Conservation (phyloP, 2,797 vertebrate genomes). For the Acanthurus tractus region DNA sequence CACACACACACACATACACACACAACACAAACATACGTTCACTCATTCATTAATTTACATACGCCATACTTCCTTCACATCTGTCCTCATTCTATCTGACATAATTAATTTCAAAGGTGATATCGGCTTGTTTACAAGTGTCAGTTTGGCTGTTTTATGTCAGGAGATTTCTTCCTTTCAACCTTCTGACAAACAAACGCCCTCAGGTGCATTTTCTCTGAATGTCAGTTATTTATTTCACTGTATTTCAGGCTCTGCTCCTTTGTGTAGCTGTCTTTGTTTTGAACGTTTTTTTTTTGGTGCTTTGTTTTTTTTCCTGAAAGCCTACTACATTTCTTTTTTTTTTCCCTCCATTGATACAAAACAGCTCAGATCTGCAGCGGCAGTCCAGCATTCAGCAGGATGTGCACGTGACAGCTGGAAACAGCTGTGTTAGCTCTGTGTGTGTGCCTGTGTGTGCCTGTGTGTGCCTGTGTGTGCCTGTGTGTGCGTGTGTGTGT, state of each 20-base stretch:
- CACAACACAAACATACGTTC: constrained; percentile 13
- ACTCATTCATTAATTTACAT: constrained; percentile 46
- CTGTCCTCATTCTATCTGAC: constrained; percentile 69
- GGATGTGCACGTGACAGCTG: constrained; percentile 59
- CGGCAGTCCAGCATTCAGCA: constrained; percentile 12
- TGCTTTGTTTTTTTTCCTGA: constrained; percentile 1
- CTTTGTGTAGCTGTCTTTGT: background rate
- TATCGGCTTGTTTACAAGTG: constrained; percentile 46
- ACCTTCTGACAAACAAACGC: constrained; percentile 32
- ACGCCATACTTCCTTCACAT: constrained; percentile 48
- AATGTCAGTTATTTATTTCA: constrained; percentile 7
- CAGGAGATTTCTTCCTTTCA: constrained; percentile 19
- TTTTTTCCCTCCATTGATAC: constrained; percentile 9
- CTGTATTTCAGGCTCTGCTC: constrained; percentile 1
- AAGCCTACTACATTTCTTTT: constrained; percentile 12
- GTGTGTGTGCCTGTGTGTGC: constrained; percentile 7
- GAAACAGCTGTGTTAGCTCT: constrained; percentile 57
- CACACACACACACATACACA: background rate
- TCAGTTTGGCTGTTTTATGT: constrained; percentile 26
- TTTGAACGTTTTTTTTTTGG: background rate
- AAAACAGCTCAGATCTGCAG: constrained; percentile 12
- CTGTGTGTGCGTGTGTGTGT: constrained; percentile 2
- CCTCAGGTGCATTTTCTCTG: background rate
- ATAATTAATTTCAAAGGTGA: constrained; percentile 67
- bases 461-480: constrained; percentile 1